These are phyloP conservation scores for Martes martes DNA, from an alignment of 2,113 vertebrate genomes.

Conservation along the genomic window DNA sequence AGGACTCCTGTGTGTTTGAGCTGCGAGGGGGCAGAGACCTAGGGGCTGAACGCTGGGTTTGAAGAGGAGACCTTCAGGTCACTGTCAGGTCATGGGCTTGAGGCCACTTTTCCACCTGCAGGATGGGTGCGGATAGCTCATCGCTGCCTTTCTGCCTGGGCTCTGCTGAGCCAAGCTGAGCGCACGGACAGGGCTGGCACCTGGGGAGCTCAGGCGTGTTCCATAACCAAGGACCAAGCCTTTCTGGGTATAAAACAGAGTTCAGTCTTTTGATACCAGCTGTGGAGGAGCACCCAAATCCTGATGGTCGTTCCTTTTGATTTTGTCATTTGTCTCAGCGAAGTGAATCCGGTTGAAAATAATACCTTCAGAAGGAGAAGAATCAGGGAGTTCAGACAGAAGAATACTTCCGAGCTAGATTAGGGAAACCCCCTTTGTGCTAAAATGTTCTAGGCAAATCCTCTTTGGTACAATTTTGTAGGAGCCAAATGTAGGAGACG, in stretches of 20 bases:
- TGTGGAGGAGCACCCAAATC: background rate
- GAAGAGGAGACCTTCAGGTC: background rate
- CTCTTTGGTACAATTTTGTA: background rate
- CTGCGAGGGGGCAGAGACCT: background rate
- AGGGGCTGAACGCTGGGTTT: background rate
- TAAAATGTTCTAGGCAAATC: background rate
- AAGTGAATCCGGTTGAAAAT: background rate
- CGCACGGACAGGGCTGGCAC: accelerated
- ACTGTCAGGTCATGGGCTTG: background rate
- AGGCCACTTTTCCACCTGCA: background rate
- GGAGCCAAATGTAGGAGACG: accelerated
- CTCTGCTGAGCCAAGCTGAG: background rate
- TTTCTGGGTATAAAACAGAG: background rate
- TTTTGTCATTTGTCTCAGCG: background rate
- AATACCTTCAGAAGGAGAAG: background rate
- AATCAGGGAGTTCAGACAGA: background rate
- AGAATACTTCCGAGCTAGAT: background rate
- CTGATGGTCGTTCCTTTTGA: no score
- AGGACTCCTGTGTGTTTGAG: background rate
- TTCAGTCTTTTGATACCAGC: background rate
- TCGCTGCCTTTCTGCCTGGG: no score
- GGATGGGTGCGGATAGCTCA: background rate
- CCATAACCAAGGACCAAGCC: background rate
- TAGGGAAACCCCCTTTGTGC: background rate
- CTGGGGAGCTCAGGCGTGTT: background rate